Evolutionary conservation across 2,797 vertebrate genomes (phyloP).

Genomic region (Oceanodroma leucorhoa): DNA sequence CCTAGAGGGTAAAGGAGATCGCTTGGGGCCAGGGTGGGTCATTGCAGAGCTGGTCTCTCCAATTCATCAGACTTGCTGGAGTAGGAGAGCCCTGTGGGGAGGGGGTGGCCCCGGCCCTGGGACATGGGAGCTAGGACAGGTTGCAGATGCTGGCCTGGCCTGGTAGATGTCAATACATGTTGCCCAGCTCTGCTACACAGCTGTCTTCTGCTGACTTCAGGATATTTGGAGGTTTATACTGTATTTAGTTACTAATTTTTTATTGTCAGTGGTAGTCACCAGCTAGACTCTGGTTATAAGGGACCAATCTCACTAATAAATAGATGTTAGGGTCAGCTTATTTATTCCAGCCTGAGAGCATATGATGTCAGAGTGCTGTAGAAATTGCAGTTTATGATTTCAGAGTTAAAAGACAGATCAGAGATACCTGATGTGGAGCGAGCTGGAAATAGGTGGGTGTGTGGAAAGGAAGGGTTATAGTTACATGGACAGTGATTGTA

Average conservation of each 20-base stretch:
- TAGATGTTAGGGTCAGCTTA: neutral
- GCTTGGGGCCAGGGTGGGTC: neutral
- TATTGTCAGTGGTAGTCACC: neutral
- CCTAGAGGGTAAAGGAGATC: neutral
- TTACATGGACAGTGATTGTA: rapidly evolving
- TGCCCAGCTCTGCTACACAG: neutral
- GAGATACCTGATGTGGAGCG: neutral
- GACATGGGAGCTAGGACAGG: neutral
- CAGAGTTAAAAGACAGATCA: neutral
- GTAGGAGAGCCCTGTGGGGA: neutral
- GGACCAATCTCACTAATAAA: neutral
- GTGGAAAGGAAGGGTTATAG: neutral
- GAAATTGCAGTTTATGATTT: neutral
- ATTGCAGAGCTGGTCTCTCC: neutral
- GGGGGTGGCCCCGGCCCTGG: neutral
- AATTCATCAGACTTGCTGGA: neutral
- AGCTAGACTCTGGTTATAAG: neutral
- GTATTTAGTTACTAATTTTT: neutral
- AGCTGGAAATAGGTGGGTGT: neutral
- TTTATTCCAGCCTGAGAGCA: neutral
- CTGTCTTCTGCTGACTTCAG: neutral
- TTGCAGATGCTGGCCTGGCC: neutral
- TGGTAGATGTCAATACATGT: rapidly evolving
- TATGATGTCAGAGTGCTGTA: neutral
- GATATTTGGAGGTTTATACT: neutral